These are phyloP conservation scores for Camponotus vicinus DNA, from an alignment of 1,140 invertebrate species.

Conservation along the genomic window DNA sequence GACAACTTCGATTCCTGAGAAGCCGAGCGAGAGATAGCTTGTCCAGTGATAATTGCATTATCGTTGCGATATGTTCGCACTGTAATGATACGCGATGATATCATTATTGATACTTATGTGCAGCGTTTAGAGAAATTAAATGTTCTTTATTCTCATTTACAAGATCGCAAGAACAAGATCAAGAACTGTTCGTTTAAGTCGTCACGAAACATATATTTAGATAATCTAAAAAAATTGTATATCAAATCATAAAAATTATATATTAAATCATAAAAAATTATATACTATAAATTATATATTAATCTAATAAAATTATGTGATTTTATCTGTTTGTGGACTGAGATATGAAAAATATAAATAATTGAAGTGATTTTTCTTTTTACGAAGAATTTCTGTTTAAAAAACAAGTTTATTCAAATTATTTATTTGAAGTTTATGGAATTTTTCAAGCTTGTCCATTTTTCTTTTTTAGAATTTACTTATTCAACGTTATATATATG, in stretches of 20 bases:
- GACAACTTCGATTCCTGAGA: conserved; percentile 51
- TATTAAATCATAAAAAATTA: too few species aligned
- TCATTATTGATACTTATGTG: conserved; percentile 1
- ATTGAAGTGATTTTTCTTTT: not conserved
- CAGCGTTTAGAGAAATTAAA: conserved; percentile 21
- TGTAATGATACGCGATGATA: conserved; percentile 11
- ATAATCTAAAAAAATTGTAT: not conserved
- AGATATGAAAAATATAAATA: too few species aligned
- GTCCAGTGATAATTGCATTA: conserved; percentile 54
- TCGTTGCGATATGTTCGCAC: conserved; percentile 41
- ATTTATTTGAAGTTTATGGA: conserved; percentile 6
- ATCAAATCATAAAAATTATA: not conserved
- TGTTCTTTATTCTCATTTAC: not conserved
- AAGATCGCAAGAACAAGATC: not conserved
- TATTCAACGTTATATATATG: not conserved
- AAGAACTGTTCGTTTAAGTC: not conserved
- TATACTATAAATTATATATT: too few species aligned
- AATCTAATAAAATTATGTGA: too few species aligned
- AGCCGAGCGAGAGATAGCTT: conserved; percentile 44
- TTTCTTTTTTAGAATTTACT: not conserved
- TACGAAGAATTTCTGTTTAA: not conserved
- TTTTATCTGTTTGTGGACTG: too few species aligned
- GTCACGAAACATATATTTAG: not conserved
- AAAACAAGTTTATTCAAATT: not conserved
- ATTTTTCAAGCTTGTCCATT: not conserved